These are phyloP conservation scores for Heliconius nattereri DNA, from an alignment of 1,140 invertebrate species.

Conservation along the genomic window DNA sequence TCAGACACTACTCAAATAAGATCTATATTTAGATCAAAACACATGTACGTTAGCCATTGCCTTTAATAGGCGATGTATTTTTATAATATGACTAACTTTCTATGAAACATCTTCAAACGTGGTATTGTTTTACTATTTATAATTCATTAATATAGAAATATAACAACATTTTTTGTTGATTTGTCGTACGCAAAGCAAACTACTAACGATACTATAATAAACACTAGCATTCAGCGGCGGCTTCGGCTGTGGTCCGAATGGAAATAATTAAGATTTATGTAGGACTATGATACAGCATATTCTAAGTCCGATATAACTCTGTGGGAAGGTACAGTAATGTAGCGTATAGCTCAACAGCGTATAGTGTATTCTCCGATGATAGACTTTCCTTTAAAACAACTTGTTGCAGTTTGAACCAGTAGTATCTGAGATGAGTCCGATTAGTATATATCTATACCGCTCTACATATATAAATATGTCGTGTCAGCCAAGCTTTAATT, in stretches of 20 bases:
- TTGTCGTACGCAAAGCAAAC: neutral
- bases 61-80: conserved; percentile 35
- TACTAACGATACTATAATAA: neutral
- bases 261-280: neutral
- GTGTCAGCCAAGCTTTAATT: too few species aligned
- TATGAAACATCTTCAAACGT: neutral
- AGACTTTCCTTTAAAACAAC: too few species aligned
- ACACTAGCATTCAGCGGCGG: neutral
- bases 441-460: too few species aligned
- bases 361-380: too few species aligned
- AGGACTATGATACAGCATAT: neutral
- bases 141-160: neutral
- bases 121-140: neutral
- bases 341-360: too few species aligned
- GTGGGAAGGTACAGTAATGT: too few species aligned
- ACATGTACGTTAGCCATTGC: conserved; percentile 29
- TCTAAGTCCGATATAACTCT: too few species aligned
- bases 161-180: neutral
- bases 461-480: too few species aligned
- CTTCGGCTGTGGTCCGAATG: neutral
- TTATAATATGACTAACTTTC: conserved; percentile 19
- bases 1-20: conserved; percentile 26
- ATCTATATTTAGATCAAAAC: conserved; percentile 25
- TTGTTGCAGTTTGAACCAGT: too few species aligned
- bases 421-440: too few species aligned